Evolutionary conservation across 2,888 invertebrate genomes (phyloP), one percentile per base, ranked within the genome.

Genomic region (Stramonita haemastoma): DNA sequence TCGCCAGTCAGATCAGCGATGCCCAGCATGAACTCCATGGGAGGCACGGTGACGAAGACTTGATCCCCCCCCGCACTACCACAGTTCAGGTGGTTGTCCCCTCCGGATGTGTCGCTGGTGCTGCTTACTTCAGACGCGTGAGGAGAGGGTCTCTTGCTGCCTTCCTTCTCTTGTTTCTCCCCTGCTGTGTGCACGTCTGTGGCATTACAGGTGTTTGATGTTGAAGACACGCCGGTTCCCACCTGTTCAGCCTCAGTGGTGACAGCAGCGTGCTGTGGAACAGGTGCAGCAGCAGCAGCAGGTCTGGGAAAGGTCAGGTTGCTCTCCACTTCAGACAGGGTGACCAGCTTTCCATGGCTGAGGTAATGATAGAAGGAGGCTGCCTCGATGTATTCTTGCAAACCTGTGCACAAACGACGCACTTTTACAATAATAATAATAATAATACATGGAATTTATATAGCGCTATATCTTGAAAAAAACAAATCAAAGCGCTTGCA

Each of bases 1-100:
- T 99, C 99, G 0, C 98, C 98, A 0, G 98, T 98, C 57, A 98
- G 96, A 96, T 99, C 98, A 0, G 98, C 97, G 70, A 98, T 96
- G 0, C 98, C 98, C 79, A 98, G 96, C 94, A 98, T 96, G 92
- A 96, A 97, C 91, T 97, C 97, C 11, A 93, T 90, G 0, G 95
- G 94, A 6, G 96, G 94, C 26, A 96, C 92, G 66, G 93, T 91
- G 22, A 95, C 94, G 46, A 85, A 46, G 22, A 93, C 89, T 15
- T 86, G 84, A 29, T 88, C 89, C 6, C 60, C 29, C 1, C 56
- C 84, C 56, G 26, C 29, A 57, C 19, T 57, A 34, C 57, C 26
- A 8, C 22, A 5, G 22, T 88, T 57, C 87, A 4, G 84, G 19
- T 2, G n/a, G 70, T 79, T 0, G n/a, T 0, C 13, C 17, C 89